Conservation (phyloP, 2,797 vertebrate species). For the Sebastes nivosus region DNA sequence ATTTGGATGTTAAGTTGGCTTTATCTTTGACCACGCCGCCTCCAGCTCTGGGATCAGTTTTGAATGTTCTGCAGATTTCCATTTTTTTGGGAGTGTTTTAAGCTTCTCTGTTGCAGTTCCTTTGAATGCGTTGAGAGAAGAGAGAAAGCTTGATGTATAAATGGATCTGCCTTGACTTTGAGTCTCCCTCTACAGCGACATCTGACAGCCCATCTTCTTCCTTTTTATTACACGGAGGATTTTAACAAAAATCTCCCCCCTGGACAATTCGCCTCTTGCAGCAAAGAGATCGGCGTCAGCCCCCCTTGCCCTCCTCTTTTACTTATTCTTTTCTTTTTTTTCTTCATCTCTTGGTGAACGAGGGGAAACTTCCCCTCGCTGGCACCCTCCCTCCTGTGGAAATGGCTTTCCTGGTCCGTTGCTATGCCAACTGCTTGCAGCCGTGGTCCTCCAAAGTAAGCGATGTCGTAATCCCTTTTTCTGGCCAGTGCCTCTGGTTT, state of each 20-base stretch:
- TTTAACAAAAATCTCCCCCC: neutral
- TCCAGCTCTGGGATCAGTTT: slow-evolving; percentile 24
- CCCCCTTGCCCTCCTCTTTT: slow-evolving; percentile 6
- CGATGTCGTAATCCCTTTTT: slow-evolving; percentile 83
- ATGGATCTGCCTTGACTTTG: slow-evolving; percentile 29
- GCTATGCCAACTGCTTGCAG: slow-evolving; percentile 99
- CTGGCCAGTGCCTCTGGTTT: slow-evolving; percentile 58
- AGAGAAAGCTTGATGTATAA: slow-evolving; percentile 6
- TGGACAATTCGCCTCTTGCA: slow-evolving; percentile 21
- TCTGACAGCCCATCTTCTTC: slow-evolving; percentile 5
- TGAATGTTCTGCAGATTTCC: slow-evolving; percentile 3
- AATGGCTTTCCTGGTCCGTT: slow-evolving; percentile 99
- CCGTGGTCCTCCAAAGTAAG: slow-evolving; percentile 99
- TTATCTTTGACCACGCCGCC: neutral
- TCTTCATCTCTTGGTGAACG: slow-evolving; percentile 66
- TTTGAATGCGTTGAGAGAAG: neutral
- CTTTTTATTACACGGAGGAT: slow-evolving; percentile 10
- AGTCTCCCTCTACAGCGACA: slow-evolving; percentile 13
- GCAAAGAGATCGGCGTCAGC: slow-evolving; percentile 16
- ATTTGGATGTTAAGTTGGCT: slow-evolving; percentile 37
- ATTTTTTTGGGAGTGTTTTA: neutral
- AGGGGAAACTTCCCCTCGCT: slow-evolving; percentile 87
- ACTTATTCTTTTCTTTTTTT: slow-evolving; percentile 25
- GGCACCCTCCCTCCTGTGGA: slow-evolving; percentile 76
- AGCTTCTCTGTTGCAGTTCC: slow-evolving; percentile 7